Percentiles rank a stretch among this genome's conserved stretches.
phyloP scores from a whole-genome alignment of 2,113 vertebrate species.

The Nyctibius bracteatus region DNA sequence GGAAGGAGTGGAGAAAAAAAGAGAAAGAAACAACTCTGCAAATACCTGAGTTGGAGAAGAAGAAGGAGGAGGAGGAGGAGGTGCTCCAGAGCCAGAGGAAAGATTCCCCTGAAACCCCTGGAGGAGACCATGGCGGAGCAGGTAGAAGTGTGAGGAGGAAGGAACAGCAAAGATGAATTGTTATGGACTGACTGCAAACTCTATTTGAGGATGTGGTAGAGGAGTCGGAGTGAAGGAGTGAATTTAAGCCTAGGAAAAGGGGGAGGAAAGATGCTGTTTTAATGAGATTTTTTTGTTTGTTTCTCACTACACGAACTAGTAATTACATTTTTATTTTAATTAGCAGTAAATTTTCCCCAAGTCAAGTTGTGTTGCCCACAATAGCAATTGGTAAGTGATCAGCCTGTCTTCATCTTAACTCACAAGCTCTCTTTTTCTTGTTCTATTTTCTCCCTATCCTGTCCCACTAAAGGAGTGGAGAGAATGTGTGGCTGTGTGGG shows the following conservation, averaged over 20 bases:
- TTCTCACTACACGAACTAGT: background rate
- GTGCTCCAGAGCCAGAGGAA: background rate
- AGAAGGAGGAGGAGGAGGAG: background rate
- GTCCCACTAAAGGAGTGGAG: background rate
- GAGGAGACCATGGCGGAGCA: background rate
- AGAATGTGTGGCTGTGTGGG: background rate
- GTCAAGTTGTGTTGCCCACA: background rate
- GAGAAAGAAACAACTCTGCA: background rate
- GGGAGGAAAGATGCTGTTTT: background rate
- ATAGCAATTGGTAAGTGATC: background rate
- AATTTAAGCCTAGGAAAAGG: background rate
- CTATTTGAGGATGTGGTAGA: background rate
- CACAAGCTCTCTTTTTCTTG: background rate
- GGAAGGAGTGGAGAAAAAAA: no score
- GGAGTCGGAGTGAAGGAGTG: background rate
- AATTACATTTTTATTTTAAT: background rate
- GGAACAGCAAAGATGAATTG: rapidly evolving
- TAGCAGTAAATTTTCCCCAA: background rate
- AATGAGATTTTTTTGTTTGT: background rate
- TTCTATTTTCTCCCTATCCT: background rate
- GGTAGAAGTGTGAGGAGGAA: background rate
- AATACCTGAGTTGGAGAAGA: rapidly evolving
- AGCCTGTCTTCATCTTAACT: background rate
- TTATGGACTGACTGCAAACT: background rate
- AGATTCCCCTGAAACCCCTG: background rate